A percentile compares a stretch with the other conserved stretches of the same genome.
Conservation (phyloP, 2,113 vertebrate species). For the Bos javanicus region DNA sequence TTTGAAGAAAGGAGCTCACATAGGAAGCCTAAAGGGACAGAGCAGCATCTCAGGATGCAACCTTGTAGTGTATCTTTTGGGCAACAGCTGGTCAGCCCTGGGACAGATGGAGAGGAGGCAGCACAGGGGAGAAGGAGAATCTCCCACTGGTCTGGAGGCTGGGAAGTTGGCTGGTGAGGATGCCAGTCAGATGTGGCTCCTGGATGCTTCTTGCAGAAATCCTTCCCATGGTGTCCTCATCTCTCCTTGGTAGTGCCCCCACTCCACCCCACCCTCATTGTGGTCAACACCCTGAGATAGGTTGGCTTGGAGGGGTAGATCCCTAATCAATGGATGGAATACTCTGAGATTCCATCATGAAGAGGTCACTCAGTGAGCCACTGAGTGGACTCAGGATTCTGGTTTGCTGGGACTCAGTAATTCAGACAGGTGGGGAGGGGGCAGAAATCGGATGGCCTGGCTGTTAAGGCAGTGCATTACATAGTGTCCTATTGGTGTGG, state of each 20-base stretch:
- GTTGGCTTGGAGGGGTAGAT: background rate
- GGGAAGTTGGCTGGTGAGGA: background rate
- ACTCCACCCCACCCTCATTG: background rate
- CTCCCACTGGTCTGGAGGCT: background rate
- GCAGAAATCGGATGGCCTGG: background rate
- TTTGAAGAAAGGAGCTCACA: background rate
- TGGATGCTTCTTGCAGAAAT: background rate
- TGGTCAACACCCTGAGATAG: background rate
- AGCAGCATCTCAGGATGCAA: background rate
- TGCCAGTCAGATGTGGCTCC: background rate
- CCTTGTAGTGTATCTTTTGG: background rate
- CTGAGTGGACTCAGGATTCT: background rate
- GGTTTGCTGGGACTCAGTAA: background rate
- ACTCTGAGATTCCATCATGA: background rate
- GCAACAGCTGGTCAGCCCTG: background rate
- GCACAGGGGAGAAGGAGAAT: background rate
- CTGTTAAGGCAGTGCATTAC: background rate
- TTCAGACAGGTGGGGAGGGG: background rate
- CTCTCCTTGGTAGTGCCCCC: background rate
- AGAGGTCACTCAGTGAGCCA: background rate
- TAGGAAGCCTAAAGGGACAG: background rate
- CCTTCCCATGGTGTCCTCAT: background rate
- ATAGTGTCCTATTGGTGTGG: background rate
- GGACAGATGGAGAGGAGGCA: background rate
- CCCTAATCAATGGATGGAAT: background rate